Evolutionary conservation across 2,113 vertebrate genomes (phyloP).

Genomic region (Dicrurus megarhynchus): DNA sequence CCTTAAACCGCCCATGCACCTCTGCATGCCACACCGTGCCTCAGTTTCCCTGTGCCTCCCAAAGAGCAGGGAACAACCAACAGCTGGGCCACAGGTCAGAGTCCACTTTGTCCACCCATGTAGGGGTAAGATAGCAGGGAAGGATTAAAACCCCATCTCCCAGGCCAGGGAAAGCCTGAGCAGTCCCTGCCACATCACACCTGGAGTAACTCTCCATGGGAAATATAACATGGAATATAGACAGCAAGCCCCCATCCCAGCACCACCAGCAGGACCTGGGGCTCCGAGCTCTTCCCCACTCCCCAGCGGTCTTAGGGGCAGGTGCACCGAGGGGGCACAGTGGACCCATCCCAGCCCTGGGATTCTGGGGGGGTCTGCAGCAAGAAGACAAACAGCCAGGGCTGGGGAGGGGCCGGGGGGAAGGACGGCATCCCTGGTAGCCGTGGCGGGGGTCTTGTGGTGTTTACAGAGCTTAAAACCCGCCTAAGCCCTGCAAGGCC

Average conservation of each 20-base stretch:
- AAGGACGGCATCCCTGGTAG: not conserved
- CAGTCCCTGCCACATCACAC: not conserved
- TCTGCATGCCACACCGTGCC: not conserved
- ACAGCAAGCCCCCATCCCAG: not conserved
- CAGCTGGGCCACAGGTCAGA: not conserved
- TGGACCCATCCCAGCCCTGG: not conserved
- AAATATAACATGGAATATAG: rapidly evolving
- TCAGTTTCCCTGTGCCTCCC: not conserved
- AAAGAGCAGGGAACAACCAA: not conserved
- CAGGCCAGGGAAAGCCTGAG: not conserved
- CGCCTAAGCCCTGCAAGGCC: slow-evolving; percentile 46
- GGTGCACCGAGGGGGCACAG: not conserved
- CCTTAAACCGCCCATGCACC: rapidly evolving
- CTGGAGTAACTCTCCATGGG: not conserved
- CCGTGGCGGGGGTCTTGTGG: not conserved
- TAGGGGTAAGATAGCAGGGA: not conserved
- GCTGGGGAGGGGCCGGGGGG: not conserved
- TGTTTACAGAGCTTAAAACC: slow-evolving; percentile 64
- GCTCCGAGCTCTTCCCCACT: not conserved
- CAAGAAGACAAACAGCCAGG: not conserved
- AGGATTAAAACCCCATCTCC: not conserved
- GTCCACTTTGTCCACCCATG: not conserved
- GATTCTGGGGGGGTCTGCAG: not conserved
- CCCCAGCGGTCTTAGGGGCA: not conserved
- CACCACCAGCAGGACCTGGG: not conserved